Conservation (phyloP, 2,113 vertebrate genomes). For the Abramis brama region DNA sequence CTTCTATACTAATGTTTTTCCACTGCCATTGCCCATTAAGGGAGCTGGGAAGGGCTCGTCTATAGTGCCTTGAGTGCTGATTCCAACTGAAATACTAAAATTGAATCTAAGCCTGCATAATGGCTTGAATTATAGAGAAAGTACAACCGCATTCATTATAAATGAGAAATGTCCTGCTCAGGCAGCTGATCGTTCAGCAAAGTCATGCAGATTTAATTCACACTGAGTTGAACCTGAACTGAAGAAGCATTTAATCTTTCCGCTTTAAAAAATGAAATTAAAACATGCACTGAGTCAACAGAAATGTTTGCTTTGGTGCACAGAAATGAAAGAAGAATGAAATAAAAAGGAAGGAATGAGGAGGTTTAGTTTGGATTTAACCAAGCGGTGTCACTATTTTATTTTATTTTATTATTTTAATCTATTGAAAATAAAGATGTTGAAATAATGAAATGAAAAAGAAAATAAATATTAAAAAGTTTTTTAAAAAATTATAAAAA, state of each 20-base stretch:
- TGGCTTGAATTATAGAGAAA: constrained; percentile 45
- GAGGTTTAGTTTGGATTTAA: not conserved
- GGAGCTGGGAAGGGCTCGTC: not conserved
- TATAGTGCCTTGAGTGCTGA: constrained; percentile 47
- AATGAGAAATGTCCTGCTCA: constrained; percentile 44
- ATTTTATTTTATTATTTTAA: not conserved
- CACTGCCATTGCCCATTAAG: not conserved
- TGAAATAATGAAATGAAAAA: not conserved
- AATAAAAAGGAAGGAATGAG: not conserved
- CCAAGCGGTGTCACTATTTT: not conserved
- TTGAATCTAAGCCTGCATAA: constrained; percentile 48
- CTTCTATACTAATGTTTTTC: constrained; percentile 17
- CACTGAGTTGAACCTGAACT: constrained; percentile 19
- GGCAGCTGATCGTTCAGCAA: constrained; percentile 21
- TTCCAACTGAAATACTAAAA: constrained; percentile 42
- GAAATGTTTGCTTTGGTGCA: not conserved
- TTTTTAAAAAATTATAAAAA: too few species aligned
- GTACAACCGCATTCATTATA: constrained; percentile 43
- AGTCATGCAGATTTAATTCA: constrained; percentile 42
- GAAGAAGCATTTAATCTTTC: constrained; percentile 9
- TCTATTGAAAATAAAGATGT: not conserved
- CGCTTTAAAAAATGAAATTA: constrained; percentile 22
- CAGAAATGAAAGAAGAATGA: not conserved
- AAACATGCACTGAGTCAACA: constrained; percentile 14
- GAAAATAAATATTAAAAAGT: too few species aligned